Evolutionary conservation across 2,113 vertebrate species (phyloP).

Genomic region (Albula glossodonta): DNA sequence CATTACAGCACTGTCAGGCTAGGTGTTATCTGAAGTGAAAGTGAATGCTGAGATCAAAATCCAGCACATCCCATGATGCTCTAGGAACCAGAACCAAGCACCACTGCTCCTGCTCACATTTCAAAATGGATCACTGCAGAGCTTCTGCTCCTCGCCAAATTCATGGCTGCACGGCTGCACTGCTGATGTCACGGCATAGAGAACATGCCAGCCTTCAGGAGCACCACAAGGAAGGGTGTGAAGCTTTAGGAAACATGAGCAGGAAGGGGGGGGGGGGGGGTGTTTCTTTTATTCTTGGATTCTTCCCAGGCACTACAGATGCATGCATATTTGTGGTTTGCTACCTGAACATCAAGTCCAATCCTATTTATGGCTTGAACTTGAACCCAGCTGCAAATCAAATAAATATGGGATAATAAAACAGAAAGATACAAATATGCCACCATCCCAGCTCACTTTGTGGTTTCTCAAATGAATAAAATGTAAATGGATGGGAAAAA

Average conservation of each 20-base stretch:
- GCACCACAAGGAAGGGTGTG: background rate
- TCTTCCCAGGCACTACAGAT: background rate
- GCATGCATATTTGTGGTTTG: background rate
- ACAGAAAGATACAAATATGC: background rate
- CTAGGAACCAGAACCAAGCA: too few species aligned
- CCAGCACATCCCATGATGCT: too few species aligned
- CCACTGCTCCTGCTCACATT: too few species aligned
- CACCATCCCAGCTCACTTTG: background rate
- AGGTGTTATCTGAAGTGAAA: too few species aligned
- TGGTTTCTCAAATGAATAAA: background rate
- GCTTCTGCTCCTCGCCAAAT: too few species aligned
- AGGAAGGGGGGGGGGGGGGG: too few species aligned
- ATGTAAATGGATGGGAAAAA: background rate
- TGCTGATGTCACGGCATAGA: too few species aligned
- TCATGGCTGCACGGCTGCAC: too few species aligned
- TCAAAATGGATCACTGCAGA: too few species aligned
- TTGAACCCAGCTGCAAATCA: background rate
- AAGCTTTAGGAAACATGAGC: background rate
- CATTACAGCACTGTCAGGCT: too few species aligned
- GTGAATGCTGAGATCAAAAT: too few species aligned
- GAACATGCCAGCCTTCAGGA: background rate
- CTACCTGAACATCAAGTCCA: background rate
- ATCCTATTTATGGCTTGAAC: background rate
- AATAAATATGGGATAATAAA: background rate
- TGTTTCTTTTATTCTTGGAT: background rate